Conservation (phyloP, 2,113 vertebrate genomes). For the Ramphastos sulfuratus region DNA sequence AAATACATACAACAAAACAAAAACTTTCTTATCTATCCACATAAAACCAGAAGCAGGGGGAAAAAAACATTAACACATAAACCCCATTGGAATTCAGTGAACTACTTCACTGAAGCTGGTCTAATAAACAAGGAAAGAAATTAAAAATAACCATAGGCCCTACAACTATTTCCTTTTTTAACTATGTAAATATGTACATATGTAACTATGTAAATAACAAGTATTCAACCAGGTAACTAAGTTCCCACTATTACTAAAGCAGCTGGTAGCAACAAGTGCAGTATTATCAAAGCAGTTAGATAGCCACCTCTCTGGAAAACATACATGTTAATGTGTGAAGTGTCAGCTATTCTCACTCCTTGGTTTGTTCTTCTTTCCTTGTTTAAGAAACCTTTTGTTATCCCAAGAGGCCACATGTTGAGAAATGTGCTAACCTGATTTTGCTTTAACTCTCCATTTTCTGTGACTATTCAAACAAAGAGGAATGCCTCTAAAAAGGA, state of each 20-base stretch:
- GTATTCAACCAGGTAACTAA: neutral
- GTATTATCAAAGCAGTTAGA: neutral
- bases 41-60: neutral
- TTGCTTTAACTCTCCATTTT: neutral
- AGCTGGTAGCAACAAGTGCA: neutral
- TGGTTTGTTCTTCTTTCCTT: neutral
- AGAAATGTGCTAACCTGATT: neutral
- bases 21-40: neutral
- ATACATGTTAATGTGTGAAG: neutral
- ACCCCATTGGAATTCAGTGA: neutral
- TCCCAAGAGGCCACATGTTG: rapidly evolving
- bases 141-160: neutral
- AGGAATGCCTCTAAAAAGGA: neutral
- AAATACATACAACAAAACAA: neutral
- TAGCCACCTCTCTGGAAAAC: neutral
- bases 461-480: neutral
- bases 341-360: neutral
- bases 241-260: neutral
- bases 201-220: neutral
- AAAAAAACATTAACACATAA: neutral
- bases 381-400: neutral
- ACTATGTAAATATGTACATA: neutral
- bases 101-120: neutral
- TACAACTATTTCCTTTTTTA: neutral
- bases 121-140: neutral